A percentile compares a stretch with the other conserved stretches of the same genome.
These are phyloP conservation scores for Coturnix japonica DNA, from an alignment of 2,113 vertebrate genomes.

Conservation along the genomic window DNA sequence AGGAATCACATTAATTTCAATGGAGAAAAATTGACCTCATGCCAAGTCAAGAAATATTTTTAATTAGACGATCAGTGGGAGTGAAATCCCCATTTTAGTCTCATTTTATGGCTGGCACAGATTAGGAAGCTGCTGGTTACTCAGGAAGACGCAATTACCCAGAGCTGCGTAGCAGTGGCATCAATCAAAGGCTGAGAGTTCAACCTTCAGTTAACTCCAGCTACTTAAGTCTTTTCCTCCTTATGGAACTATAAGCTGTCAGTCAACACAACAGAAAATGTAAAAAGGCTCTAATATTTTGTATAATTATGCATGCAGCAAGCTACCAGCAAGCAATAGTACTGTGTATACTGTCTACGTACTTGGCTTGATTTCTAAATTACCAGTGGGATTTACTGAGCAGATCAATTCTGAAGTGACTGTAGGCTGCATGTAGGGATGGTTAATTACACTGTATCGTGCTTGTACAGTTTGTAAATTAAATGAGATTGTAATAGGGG, in stretches of 20 bases:
- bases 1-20: not conserved
- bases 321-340: conserved; percentile 11
- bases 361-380: conserved; percentile 5
- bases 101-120: not conserved
- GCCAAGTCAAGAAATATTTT: not conserved
- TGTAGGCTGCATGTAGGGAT: conserved; percentile 29
- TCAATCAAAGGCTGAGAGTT: not conserved
- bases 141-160: not conserved
- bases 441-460: conserved; percentile 29
- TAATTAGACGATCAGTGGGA: not conserved
- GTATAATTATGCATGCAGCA: conserved; percentile 9
- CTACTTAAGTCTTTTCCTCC: not conserved
- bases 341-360: not conserved
- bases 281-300: not conserved
- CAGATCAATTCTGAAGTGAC: conserved; percentile 6
- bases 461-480: conserved; percentile 42
- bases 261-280: not conserved
- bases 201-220: not conserved
- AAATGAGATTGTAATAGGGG: conserved; percentile 1
- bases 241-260: not conserved
- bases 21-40: not conserved
- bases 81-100: not conserved
- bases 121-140: not conserved
- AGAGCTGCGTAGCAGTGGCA: not conserved
- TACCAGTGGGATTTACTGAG: not conserved